These are phyloP conservation scores for Chaetodon trifascialis DNA, from an alignment of 2,113 vertebrate genomes.

Conservation along the genomic window DNA sequence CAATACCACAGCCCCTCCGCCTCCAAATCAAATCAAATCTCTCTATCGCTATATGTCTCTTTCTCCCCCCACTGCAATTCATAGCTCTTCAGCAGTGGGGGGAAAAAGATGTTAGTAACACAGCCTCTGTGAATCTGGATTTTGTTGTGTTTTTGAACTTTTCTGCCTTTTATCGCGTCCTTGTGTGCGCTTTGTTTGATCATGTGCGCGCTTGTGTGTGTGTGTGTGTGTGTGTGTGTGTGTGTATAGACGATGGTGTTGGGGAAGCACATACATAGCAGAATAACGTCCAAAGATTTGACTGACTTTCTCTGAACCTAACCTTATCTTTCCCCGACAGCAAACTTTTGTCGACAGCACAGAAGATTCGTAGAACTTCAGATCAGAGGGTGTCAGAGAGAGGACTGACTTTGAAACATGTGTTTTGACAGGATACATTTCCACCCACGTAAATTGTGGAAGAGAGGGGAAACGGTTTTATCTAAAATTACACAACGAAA, in stretches of 20 bases:
- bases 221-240: constrained; percentile 20
- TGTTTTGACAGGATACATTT: constrained; percentile 76
- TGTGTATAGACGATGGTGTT: constrained; percentile 14
- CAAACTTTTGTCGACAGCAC: constrained; percentile 76
- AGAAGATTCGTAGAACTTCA: constrained; percentile 71
- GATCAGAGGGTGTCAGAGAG: constrained; percentile 75
- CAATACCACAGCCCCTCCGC: constrained; percentile 17
- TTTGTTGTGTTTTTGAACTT: constrained; percentile 45
- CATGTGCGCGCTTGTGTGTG: constrained; percentile 31
- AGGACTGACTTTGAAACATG: constrained; percentile 75
- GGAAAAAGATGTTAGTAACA: constrained; percentile 34
- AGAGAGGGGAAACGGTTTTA: constrained; percentile 45
- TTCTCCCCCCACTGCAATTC: constrained; percentile 15
- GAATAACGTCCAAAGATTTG: constrained; percentile 55
- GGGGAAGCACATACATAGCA: constrained; percentile 23
- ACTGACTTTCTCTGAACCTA: constrained; percentile 55
- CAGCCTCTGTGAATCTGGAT: constrained; percentile 38
- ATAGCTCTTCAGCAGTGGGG: constrained; percentile 24
- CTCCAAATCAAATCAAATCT: constrained; percentile 66
- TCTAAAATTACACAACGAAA: constrained; percentile 58
- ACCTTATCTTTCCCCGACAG: constrained; percentile 75
- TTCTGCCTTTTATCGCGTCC: constrained; percentile 49
- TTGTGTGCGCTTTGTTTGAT: constrained; percentile 55
- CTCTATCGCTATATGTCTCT: constrained; percentile 20
- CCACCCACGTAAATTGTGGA: constrained; percentile 47